These are phyloP conservation scores for Colaptes auratus DNA, from an alignment of 2,113 vertebrate genomes.

Conservation along the genomic window DNA sequence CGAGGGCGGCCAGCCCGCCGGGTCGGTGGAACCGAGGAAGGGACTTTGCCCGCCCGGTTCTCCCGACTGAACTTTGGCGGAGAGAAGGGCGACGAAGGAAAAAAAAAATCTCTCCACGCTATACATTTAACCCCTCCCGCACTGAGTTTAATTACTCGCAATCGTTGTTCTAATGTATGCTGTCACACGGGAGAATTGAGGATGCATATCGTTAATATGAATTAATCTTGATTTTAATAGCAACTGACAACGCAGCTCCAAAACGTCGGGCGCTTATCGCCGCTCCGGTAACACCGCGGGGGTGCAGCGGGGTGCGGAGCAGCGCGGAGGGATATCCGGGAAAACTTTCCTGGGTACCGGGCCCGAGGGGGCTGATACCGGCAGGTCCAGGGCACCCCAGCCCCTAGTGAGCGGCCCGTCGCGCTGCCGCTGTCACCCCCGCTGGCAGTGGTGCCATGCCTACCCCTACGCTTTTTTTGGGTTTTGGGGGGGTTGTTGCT, in stretches of 20 bases:
- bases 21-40: conserved; percentile 14
- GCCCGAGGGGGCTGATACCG: conserved; percentile 5
- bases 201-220: conserved; percentile 83
- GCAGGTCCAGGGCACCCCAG: background rate
- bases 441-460: background rate
- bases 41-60: background rate
- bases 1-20: conserved; percentile 35
- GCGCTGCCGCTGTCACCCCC: background rate
- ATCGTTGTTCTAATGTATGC: conserved; percentile 80
- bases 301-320: conserved; percentile 51
- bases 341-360: conserved; percentile 62
- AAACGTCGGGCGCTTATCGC: conserved; percentile 73
- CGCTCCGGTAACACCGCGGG: conserved; percentile 66
- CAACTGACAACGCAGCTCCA: conserved; percentile 79
- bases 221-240: conserved; percentile 85
- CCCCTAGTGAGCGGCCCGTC: too few species aligned
- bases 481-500: too few species aligned
- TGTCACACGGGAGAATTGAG: conserved; percentile 78
- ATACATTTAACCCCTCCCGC: conserved; percentile 64
- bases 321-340: background rate
- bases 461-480: too few species aligned
- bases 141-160: conserved; percentile 79
- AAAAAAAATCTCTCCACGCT: background rate
- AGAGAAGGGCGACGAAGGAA: conserved; percentile 5
- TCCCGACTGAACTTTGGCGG: conserved; percentile 59